phyloP scores from a whole-genome alignment of 2,888 invertebrate species.

The Drosophila yooni region DNA sequence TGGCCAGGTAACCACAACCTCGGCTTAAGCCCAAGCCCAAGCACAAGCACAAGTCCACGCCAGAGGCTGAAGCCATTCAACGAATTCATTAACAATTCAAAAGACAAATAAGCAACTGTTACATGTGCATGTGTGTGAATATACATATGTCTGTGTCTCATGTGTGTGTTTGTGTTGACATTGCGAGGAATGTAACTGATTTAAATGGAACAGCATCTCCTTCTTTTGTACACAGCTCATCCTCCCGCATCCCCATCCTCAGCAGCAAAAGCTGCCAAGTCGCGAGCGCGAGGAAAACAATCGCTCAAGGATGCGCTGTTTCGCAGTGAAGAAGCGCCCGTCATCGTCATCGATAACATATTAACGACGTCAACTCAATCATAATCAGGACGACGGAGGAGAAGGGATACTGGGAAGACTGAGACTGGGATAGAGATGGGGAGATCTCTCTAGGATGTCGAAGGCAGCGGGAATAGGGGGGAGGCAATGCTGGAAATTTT shows the following conservation, averaged over 20 bases:
- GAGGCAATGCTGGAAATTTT: constrained; percentile 50
- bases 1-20: constrained; percentile 7
- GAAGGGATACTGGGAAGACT: neutral
- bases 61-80: constrained; percentile 52
- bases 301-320: constrained; percentile 1
- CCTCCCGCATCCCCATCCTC: neutral
- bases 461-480: constrained; percentile 9
- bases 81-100: constrained; percentile 84
- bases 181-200: constrained; percentile 63
- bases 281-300: constrained; percentile 23
- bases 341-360: constrained; percentile 66
- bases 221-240: neutral
- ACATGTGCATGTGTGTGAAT: constrained; percentile 24
- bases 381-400: constrained; percentile 57
- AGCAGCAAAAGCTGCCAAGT: constrained; percentile 6
- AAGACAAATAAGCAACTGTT: constrained; percentile 78
- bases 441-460: constrained; percentile 32
- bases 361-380: constrained; percentile 81
- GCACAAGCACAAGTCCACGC: constrained; percentile 2
- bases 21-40: neutral
- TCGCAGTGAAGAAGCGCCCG: constrained; percentile 3
- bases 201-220: constrained; percentile 66
- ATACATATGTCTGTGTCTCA: constrained; percentile 10
- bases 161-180: constrained; percentile 48
- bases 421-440: constrained; percentile 1